These are phyloP conservation scores for Ameiurus melas DNA, from an alignment of 2,113 vertebrate genomes.

Conservation along the genomic window DNA sequence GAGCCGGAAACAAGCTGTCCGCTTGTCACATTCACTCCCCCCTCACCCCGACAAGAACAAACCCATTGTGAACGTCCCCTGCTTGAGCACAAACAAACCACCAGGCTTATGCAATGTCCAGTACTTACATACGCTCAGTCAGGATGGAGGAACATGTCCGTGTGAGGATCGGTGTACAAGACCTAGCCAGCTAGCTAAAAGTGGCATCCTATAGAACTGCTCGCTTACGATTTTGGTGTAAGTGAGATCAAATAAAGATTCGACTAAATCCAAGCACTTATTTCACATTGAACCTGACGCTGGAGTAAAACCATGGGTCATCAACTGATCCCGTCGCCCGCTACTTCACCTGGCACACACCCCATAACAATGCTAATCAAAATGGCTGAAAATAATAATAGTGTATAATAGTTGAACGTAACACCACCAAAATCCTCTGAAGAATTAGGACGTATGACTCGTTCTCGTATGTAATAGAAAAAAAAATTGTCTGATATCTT, in stretches of 20 bases:
- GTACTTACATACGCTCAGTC: background rate
- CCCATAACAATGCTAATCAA: no score
- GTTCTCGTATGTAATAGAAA: no score
- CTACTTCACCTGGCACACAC: background rate
- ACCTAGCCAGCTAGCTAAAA: background rate
- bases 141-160: background rate
- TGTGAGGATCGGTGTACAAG: background rate
- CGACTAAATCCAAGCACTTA: background rate
- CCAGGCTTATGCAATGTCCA: background rate
- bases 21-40: background rate
- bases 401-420: no score
- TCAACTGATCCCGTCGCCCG: background rate
- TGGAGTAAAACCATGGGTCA: background rate
- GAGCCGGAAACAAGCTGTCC: background rate
- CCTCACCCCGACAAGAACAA: background rate
- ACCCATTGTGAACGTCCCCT: background rate
- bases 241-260: background rate
- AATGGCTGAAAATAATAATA: no score
- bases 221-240: no score
- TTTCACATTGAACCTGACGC: background rate
- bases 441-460: no score
- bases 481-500: no score
- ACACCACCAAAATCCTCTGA: no score
- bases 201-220: no score
- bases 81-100: background rate